A percentile compares a stretch with the other conserved stretches of the same genome.
phyloP scores from a whole-genome alignment of 2,113 vertebrate genomes.

The Strix aluco region DNA sequence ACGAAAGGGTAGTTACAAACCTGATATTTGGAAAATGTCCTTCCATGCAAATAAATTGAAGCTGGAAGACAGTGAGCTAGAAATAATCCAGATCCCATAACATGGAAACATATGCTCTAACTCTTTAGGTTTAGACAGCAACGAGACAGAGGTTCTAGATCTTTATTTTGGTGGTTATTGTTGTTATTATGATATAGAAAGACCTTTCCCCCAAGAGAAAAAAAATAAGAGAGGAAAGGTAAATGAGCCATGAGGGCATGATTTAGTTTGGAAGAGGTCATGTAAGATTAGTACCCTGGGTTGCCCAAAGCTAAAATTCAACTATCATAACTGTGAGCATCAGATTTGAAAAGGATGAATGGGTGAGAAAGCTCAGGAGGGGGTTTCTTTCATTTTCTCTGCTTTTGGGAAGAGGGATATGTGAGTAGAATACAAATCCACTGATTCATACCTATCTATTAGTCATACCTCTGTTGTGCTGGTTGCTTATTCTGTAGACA shows the following conservation, averaged over 20 bases:
- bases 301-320: constrained; percentile 39
- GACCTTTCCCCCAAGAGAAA: neutral
- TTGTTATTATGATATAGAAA: neutral
- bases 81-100: neutral
- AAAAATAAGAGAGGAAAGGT: neutral
- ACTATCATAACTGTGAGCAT: constrained; percentile 27
- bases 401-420: constrained; percentile 5
- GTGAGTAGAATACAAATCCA: constrained; percentile 49
- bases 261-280: constrained; percentile 32
- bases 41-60: neutral
- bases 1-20: neutral
- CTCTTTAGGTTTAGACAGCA: neutral
- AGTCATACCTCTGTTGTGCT: constrained; percentile 61
- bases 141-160: neutral
- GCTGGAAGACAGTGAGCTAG: neutral
- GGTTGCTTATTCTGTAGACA: constrained; percentile 56
- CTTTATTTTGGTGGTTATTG: neutral
- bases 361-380: constrained; percentile 25
- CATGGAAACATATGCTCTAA: neutral
- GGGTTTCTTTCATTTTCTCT: constrained; percentile 49
- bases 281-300: neutral
- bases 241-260: constrained; percentile 28
- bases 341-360: constrained; percentile 40
- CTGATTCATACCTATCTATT: constrained; percentile 50
- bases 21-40: neutral